phyloP scores from a whole-genome alignment of 2,888 invertebrate species.

The Drosophila koepferae region DNA sequence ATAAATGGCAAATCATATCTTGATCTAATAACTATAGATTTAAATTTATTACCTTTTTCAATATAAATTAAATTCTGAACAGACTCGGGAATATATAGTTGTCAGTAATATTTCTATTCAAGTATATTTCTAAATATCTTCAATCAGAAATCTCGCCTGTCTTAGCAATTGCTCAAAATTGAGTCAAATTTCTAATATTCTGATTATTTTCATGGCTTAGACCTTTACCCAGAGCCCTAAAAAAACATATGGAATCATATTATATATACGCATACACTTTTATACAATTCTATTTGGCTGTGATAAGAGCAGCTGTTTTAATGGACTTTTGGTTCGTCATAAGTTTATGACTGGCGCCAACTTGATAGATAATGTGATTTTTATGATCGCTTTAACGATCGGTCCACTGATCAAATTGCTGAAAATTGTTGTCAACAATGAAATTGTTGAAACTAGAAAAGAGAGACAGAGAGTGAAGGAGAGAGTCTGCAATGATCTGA shows the following conservation, averaged over 20 bases:
- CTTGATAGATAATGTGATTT: constrained; percentile 59
- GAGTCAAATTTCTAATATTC: background rate
- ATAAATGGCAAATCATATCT: no score
- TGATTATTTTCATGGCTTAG: background rate
- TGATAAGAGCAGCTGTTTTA: constrained; percentile 65
- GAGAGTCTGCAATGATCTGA: constrained; percentile 17
- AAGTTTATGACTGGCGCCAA: constrained; percentile 82
- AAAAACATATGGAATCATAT: constrained; percentile 1
- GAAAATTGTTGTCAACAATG: constrained; percentile 21
- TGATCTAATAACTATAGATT: no score
- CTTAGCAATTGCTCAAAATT: background rate
- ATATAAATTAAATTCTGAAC: no score
- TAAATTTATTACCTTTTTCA: no score
- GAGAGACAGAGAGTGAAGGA: no score
- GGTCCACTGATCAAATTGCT: constrained; percentile 50
- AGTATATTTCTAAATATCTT: background rate
- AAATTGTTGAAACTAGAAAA: constrained; percentile 12
- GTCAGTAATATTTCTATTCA: no score
- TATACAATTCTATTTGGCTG: constrained; percentile 1
- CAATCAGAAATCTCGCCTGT: background rate
- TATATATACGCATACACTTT: background rate
- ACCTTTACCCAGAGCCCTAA: constrained; percentile 7
- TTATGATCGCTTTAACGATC: constrained; percentile 74
- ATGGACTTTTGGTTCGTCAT: constrained; percentile 53
- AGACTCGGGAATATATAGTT: no score